Base-by-base conservation (phyloP, 2,113 vertebrate genomes). In the Cricetomys ansorgei region DNA sequence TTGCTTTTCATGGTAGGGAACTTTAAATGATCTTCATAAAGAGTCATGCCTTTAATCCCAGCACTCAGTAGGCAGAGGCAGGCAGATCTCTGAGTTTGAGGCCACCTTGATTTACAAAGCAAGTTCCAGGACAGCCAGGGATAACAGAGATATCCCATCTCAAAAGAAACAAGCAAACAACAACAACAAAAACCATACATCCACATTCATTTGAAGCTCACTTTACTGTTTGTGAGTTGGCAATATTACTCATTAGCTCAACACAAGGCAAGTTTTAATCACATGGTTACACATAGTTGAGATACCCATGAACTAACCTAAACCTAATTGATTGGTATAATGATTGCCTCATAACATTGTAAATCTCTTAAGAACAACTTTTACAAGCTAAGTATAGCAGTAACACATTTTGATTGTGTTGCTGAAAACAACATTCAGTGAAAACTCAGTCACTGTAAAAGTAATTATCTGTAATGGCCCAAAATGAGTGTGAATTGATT, bases 251-350 rank as follows among this genome's bases (percentile, higher is more conserved):
- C 98, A 79, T 98, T 98, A 98, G 89, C 93, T 96, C 96, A 92
- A 76, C 97, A 97, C 93, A 97, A 87, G 84, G 93, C 83, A 97
- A 96, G 97, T 98, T 98, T 70, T 37, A 80, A 53, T 40, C 29
- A 69, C 15, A 43, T 0, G 6, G 94, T n/a, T n/a, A n/a, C n/a
- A n/a, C n/a, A n/a, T 98, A 98, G 98, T 98, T 98, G 98, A 98
- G 98, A 98, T 97, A 97, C 97, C 96, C 97, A 98, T 98, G 98
- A 98, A 98, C 98, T 98, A 98, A 98, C 94, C 98, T 98, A 96
- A 98, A 96, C 92, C 97, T 98, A 98, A 98, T 98, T 98, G 98
- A 98, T 97, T 90, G 95, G 96, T 98, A 98, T 98, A 84, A 98
- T 98, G 98, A 97, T 97, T 98, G 95, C 98, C 97, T 98, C 97